Base-by-base conservation (phyloP, 1,140 invertebrate species). In the Ptiloglossa arizonensis region DNA sequence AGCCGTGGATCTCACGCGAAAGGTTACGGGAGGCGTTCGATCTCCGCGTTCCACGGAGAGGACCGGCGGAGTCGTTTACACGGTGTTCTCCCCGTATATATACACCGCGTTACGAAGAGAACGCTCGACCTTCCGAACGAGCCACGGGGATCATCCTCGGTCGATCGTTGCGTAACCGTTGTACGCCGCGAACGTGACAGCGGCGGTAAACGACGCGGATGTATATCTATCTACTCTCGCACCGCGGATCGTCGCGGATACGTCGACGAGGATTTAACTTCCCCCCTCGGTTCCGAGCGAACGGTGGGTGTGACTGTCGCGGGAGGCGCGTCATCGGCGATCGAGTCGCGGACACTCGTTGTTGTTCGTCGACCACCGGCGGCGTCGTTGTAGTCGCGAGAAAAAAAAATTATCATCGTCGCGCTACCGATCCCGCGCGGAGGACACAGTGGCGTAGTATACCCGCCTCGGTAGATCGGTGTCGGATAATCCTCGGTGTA, bases 401-500 rank as follows among this genome's bases (percentile, higher is more conserved):
- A 78, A 62, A 13, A 11, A 41, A 4, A 6, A 6, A 35, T n/a
- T n/a, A n/a, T n/a, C n/a, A n/a, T n/a, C n/a, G n/a, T n/a, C n/a
- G n/a, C 3, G 6, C 32, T 35, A 35, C 32, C 46, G 41, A 19
- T 11, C 9, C 32, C 6, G 19, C 17, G n/a, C 3, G 9, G 5
- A 0, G 11, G 17, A 41, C 48, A 22, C 63, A 15, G 17, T 0
- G 27, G 19, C 15, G 24, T n/a, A n/a, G 6, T 52, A 0, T 24
- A 41, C 5, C 13, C 8, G 48, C 57, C 50, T 56, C 46, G 27
- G 3, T 24, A 52, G 17, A 50, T 66, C 71, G 59, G 22, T 44
- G 59, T 70, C 48, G 62, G 35, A 82, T 76, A 74, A 71, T 63
- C 76, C 41, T 71, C 67, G 22, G 4, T 15, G 78, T 78, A 81